phyloP scores from a whole-genome alignment of 2,797 vertebrate species.

The Cyprinella venusta region DNA sequence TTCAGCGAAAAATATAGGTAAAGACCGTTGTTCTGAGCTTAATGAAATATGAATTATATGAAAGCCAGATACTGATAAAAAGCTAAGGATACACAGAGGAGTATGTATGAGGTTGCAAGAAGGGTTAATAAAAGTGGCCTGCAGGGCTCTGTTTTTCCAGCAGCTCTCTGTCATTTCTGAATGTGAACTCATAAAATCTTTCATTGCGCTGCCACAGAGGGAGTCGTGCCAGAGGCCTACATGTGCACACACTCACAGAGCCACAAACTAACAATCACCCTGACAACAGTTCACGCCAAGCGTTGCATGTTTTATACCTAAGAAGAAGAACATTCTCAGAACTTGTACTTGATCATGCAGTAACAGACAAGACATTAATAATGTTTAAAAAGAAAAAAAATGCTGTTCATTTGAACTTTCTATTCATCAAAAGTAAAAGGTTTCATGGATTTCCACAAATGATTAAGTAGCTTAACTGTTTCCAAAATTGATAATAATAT shows the following conservation, averaged over 20 bases:
- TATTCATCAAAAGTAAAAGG: neutral
- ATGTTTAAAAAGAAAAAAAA: no score
- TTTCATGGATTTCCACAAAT: neutral
- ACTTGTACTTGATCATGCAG: neutral
- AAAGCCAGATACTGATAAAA: conserved; percentile 61
- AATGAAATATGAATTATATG: conserved; percentile 11
- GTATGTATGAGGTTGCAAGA: conserved; percentile 69
- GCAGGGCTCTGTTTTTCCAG: conserved; percentile 76
- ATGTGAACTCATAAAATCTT: conserved; percentile 77
- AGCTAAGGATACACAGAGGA: conserved; percentile 60
- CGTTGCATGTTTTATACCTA: neutral
- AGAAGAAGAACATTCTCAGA: neutral
- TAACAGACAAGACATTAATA: neutral
- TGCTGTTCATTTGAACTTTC: neutral
- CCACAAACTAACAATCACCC: conserved; percentile 8
- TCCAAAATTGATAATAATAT: neutral
- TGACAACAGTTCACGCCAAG: neutral
- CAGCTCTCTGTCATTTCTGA: conserved; percentile 76
- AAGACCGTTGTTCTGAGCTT: conserved; percentile 40
- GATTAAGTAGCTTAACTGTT: neutral
- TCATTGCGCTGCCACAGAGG: conserved; percentile 73
- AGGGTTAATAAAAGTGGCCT: conserved; percentile 76
- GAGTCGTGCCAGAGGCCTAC: conserved; percentile 58
- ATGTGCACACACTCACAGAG: neutral
- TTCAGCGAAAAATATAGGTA: conserved; percentile 5